Base-by-base conservation (phyloP, 2,888 invertebrate genomes). In the Cryptocephalus primarius region DNA sequence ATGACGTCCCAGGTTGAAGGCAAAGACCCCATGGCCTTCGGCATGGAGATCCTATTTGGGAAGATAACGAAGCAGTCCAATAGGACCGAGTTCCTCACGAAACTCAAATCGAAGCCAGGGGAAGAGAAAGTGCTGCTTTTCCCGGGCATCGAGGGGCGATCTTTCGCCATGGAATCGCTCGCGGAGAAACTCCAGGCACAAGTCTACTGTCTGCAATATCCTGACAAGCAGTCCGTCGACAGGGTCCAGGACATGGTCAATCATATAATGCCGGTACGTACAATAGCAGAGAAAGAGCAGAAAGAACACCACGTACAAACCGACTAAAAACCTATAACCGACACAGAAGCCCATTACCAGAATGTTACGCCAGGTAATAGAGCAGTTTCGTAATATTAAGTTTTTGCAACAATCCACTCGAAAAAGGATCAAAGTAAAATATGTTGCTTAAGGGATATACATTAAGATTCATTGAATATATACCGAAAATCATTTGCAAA, bases 91-190 rank as follows among this genome's bases (percentile, higher is more conserved):
- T 32, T 39, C 10, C 31, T 42, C 12, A n/a, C 8, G 36, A 43
- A 9, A 6, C 12, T 42, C 3, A 12, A 4, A 6, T 33, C 10
- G 14, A 40, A 10, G 40, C 22, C 11, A 6, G 13, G 14, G 13
- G 13, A 4, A 12, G 11, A 8, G 13, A 33, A 8, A 42, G 43
- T 8, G 52, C 54, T 80, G 60, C 68, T 83, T 55, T 65, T 85
- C 52, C 83, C 84, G 1, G 85, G 85, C 1, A 62, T 85, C 36
- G 85, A 85, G 66, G 84, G 85, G 0, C 75, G 76, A 10, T 79
- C 78, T 0, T 59, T 72, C 0, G 71, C 68, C 0, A 55, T 81
- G 57, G 75, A 76, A 56, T 70, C 74, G 0, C 59, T 82, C 14
- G 75, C 76, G 47, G 62, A 64, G 4, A 65, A 76, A 32, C 63